phyloP scores from a whole-genome alignment of 2,888 invertebrate genomes.

The Drosophila neutralis region DNA sequence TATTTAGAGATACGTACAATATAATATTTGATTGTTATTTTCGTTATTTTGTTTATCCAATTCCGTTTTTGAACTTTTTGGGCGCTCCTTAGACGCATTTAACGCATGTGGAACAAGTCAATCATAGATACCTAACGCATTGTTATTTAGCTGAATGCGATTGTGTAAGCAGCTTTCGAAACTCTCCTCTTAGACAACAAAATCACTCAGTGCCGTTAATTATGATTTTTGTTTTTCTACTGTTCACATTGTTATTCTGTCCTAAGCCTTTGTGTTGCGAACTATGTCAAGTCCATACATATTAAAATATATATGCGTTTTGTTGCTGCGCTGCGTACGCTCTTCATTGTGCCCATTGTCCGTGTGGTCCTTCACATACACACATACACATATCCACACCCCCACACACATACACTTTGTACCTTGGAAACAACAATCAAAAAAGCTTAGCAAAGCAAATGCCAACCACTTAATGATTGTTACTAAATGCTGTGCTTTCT shows the following conservation, averaged over 20 bases:
- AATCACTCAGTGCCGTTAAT: constrained; percentile 38
- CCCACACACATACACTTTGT: constrained; percentile 15
- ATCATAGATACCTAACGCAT: constrained; percentile 83
- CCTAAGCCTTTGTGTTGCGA: constrained; percentile 31
- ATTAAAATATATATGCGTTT: constrained; percentile 14
- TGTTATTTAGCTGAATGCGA: constrained; percentile 85
- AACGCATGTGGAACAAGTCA: constrained; percentile 84
- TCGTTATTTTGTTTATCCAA: constrained; percentile 41
- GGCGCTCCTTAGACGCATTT: constrained; percentile 70
- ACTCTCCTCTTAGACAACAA: constrained; percentile 41
- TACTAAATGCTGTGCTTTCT: constrained; percentile 6
- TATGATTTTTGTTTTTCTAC: constrained; percentile 18
- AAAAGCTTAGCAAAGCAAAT: constrained; percentile 27
- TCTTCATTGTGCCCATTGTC: constrained; percentile 36
- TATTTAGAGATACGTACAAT: constrained; percentile 8
- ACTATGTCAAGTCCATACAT: constrained; percentile 45
- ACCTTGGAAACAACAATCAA: constrained; percentile 20
- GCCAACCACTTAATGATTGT: constrained; percentile 10
- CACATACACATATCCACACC: constrained; percentile 1
- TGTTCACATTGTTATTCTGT: constrained; percentile 39
- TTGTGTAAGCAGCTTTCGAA: constrained; percentile 83
- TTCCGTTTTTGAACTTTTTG: constrained; percentile 30
- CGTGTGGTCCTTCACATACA: constrained; percentile 27
- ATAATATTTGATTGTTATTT: constrained; percentile 59
- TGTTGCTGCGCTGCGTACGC: constrained; percentile 28